Evolutionary conservation across 2,888 invertebrate genomes (phyloP).

Genomic region (Acanthosepion lycidas): DNA sequence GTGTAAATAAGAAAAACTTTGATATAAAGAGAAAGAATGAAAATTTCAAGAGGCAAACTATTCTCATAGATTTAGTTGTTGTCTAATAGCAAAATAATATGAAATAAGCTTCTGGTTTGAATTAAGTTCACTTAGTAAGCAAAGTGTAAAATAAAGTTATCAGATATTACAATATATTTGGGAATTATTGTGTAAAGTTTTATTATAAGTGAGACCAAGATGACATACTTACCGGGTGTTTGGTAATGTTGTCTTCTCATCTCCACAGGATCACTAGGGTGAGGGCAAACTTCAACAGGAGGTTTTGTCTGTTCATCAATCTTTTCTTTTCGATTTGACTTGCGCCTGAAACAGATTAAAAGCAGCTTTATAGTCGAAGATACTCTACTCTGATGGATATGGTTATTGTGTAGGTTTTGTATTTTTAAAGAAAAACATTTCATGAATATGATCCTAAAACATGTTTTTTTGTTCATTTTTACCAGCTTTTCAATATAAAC

Average conservation of each 20-base stretch:
- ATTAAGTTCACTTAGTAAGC: background rate
- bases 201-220: background rate
- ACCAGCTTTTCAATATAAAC: too few relatives aligned
- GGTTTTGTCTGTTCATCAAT: conserved; percentile 79
- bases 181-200: background rate
- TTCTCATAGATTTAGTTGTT: too few relatives aligned
- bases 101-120: background rate
- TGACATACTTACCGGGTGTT: conserved; percentile 82
- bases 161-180: too few relatives aligned
- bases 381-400: too few relatives aligned
- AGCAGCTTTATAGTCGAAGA: background rate
- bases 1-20: too few relatives aligned
- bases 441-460: too few relatives aligned
- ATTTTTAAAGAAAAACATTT: too few relatives aligned
- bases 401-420: too few relatives aligned
- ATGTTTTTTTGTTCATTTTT: too few relatives aligned
- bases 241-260: conserved; percentile 96
- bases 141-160: background rate
- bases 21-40: too few relatives aligned
- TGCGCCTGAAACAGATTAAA: conserved; percentile 59
- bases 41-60: too few relatives aligned
- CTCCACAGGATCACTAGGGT: conserved; percentile 95
- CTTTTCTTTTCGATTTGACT: conserved; percentile 77
- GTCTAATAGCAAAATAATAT: too few relatives aligned
- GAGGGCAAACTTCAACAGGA: conserved; percentile 74